Evolutionary conservation across 1,140 invertebrate species (phyloP).

Genomic region (Palaemon carinicauda): DNA sequence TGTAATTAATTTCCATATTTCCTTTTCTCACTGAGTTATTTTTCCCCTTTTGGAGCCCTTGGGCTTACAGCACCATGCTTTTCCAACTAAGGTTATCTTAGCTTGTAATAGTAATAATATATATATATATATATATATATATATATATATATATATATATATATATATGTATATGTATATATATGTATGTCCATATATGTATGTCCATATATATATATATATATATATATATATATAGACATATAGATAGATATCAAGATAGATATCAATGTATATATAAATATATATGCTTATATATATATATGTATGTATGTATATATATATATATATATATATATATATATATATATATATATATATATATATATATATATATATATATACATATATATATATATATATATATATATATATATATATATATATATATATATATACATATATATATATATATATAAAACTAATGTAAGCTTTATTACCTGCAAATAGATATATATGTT

Average conservation of each 20-base stretch:
- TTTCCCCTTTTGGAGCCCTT: too few species aligned
- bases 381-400: background rate
- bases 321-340: slow-evolving; percentile 9
- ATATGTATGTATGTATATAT: background rate
- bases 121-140: background rate
- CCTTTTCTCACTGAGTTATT: too few species aligned
- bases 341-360: background rate
- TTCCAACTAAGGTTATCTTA: too few species aligned
- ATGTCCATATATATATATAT: too few species aligned
- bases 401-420: background rate
- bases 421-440: slow-evolving; percentile 1
- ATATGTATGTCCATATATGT: background rate
- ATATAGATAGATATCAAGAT: background rate
- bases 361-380: too few species aligned
- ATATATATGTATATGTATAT: background rate
- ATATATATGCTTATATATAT: background rate
- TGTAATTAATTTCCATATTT: too few species aligned
- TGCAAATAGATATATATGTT: background rate
- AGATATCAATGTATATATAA: background rate
- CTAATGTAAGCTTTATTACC: background rate
- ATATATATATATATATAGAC: slow-evolving; percentile 1
- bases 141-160: background rate
- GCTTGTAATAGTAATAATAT: too few species aligned
- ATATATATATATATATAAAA: background rate
- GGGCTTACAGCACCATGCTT: too few species aligned